Evolutionary conservation across 2,888 invertebrate species (phyloP), one percentile per base, ranked within the genome.

Genomic region (Galerucella pusilla): DNA sequence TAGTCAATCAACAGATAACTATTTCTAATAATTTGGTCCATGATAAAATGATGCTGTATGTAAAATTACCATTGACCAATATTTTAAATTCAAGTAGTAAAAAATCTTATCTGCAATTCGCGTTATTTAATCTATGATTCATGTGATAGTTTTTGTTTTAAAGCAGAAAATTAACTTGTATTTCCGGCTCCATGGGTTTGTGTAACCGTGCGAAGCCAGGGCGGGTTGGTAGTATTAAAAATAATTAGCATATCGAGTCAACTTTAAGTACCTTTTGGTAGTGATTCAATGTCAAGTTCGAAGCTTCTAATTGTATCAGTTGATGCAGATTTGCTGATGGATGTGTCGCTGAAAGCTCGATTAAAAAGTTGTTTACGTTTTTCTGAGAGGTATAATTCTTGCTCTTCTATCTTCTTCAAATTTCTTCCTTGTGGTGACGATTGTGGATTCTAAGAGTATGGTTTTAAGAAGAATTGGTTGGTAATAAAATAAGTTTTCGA

Each of bases 351-450:
- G 10, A 57, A 2, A 2, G 1, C 10, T 11, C 10, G 57, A 57
- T 11, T 7, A 20, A 20, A 2, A 20, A 57, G 57, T 9, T 20
- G 11, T 57, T 57, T 52, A n/a, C 57, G 20, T 57, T 20, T 57
- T 9, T 57, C 57, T 9, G 10, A 57, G 3, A 9, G 49, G 12
- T 10, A 25, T 14, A 11, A 20, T 20, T 45, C 28, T 61, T 69
- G 61, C 35, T 54, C 46, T 14, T 74, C 70, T 68, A 78, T 73
- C 16, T 52, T 52, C 54, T 65, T 77, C 10, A 64, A 68, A 64
- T 71, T 68, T 57, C 14, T 25, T 12, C 68, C 68, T 28, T 71
- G 75, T 6, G 79, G 76, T 25, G 76, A 68, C 7, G 79, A 75
- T 20, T 54, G 74, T 11, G 77, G 49, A 28, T 79, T 77, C 79